Base-by-base conservation (phyloP, 23 tunicate species). In the Clavelina lepadiformis region DNA sequence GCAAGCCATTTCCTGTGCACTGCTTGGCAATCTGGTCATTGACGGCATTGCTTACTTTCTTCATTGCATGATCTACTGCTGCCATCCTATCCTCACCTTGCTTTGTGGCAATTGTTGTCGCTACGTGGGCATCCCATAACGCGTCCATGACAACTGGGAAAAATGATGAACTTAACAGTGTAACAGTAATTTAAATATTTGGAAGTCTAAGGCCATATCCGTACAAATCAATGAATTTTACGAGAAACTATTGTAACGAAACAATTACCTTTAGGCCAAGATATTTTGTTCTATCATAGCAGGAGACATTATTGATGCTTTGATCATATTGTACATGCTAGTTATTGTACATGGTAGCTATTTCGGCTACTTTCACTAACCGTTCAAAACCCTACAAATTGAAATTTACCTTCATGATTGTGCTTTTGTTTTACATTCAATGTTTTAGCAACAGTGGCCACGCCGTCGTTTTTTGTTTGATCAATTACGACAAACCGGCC, bases 31-130 rank as follows among this genome's bases (percentile, higher is more conserved):
- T 81, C 45, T 63, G 67, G 44, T 89, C 82, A 49, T 70, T 89
- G 57, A 69, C 64, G 1, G 74, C 61, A 32, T 75, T 81, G 62
- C 89, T 81, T 33, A 79, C 56, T 1, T 51, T 61, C 51, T 89
- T 89, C 84, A 89, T 81, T 3, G 88, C 65, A 51, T 75, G 97
- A 32, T 89, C 97, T 24, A 89, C 69, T 18, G 78, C 63, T 0
- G 89, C 97, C 47, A 89, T 56, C 28, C 36, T 38, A 22, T 68
- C 75, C 31, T 81, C 87, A 1, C 51, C 73, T 13, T 57, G 45
- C 44, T 62, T 69, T 13, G 47, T 24, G 11, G 61, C 36, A 8
- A 56, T 35, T n/a, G 26, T 58, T 22, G 80, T 35, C 31, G 74
- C 73, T 13, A 76, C 36, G 65, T 88, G 96, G 24, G 88, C 96